Evolutionary conservation across 2,888 invertebrate genomes (phyloP).

Genomic region (Bombylius discolor): DNA sequence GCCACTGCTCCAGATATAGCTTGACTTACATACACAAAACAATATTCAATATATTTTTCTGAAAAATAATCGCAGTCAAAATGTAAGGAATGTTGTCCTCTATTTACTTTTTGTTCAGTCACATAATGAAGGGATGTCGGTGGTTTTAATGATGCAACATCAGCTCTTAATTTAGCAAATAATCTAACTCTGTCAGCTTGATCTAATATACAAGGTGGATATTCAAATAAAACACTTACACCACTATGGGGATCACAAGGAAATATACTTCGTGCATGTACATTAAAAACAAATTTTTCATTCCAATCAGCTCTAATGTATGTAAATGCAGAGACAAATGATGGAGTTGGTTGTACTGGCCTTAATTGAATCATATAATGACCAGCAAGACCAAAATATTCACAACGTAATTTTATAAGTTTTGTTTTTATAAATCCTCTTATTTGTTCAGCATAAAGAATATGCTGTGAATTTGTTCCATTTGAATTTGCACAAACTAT

Average conservation of each 20-base stretch:
- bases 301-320: slow-evolving; percentile 58
- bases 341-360: slow-evolving; percentile 49
- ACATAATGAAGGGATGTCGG: slow-evolving; percentile 50
- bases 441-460: slow-evolving; percentile 66
- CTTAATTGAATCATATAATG: slow-evolving; percentile 63
- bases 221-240: slow-evolving; percentile 67
- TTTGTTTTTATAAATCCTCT: slow-evolving; percentile 56
- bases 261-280: slow-evolving; percentile 69
- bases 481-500: slow-evolving; percentile 46
- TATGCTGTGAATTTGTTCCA: slow-evolving; percentile 44
- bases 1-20: slow-evolving; percentile 74
- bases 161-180: slow-evolving; percentile 58
- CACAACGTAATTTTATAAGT: slow-evolving; percentile 56
- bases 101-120: slow-evolving; percentile 49
- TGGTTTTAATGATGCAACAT: slow-evolving; percentile 53
- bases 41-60: slow-evolving; percentile 72
- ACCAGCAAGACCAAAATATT: slow-evolving; percentile 70
- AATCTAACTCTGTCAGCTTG: slow-evolving; percentile 66
- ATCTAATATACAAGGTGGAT: slow-evolving; percentile 68
- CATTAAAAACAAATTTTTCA: slow-evolving; percentile 71
- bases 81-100: slow-evolving; percentile 60
- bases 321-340: slow-evolving; percentile 41
- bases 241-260: slow-evolving; percentile 65
- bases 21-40: slow-evolving; percentile 78
- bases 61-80: slow-evolving; percentile 75